Base-by-base conservation (phyloP, 1,140 invertebrate genomes). In the Sarcophaga peregrina region DNA sequence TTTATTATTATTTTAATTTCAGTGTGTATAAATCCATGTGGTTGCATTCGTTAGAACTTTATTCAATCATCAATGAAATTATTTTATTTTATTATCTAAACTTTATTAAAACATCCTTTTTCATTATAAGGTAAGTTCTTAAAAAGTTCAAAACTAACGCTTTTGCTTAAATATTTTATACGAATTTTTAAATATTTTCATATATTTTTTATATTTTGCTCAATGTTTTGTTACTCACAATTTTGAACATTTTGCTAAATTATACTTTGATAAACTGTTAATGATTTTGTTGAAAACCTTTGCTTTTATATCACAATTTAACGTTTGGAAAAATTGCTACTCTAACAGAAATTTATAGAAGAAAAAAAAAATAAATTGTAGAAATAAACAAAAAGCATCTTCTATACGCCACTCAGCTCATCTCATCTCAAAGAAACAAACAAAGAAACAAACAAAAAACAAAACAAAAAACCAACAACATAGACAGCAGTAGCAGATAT, bases 221-320 rank as follows among this genome's bases (percentile, higher is more conserved):
- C 37, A 58, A 25, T 80, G 10, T 52, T 62, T 3, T 58, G 20
- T 20, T 84, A 89, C 88, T 89, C 87, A 89, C 88, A 84, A 89
- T 85, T 85, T 89, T 89, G 87, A 89, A 89, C 88, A 89, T 89
- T 54, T 88, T 89, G 85, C 82, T 85, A 84, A 82, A 83, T 82
- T 89, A 81, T 83, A 84, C 86, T 86, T 85, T 86, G 86, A 85
- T 84, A 85, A 86, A 88, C 86, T 89, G 88, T 86, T 88, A 86
- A 85, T 84, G 81, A 84, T 81, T 85, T 85, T 86, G 86, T 84
- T 81, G 54, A 50, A 78, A 80, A 80, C 58, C 25, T 82, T 82
- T 82, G 83, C 83, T 82, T 84, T 82, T 84, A 84, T 84, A 84
- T 81, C 52, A 37, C 25, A 58, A 25, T 37, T 68, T 48, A n/a